Conservation (phyloP, 1,140 invertebrate species). For the Magallana gigas region DNA sequence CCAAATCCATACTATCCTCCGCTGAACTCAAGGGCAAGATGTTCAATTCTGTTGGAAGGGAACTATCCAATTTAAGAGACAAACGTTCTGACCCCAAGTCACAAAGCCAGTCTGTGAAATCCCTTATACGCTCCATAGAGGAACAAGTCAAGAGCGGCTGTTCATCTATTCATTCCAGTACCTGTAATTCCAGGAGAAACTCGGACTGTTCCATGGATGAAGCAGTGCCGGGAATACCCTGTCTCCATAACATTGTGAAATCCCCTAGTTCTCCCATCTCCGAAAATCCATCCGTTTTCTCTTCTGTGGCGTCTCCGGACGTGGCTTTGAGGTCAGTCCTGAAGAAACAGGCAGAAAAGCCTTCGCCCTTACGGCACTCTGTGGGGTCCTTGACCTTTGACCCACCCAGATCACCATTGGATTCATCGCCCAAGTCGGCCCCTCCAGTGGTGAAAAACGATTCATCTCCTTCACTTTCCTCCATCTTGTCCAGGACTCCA, state of each 20-base stretch:
- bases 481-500: conserved; percentile 58
- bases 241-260: conserved; percentile 66
- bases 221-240: conserved; percentile 57
- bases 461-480: conserved; percentile 59
- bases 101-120: conserved; percentile 88
- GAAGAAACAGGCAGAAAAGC: conserved; percentile 62
- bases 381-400: conserved; percentile 58
- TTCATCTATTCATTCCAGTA: conserved; percentile 74
- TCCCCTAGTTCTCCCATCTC: conserved; percentile 67
- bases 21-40: conserved; percentile 74
- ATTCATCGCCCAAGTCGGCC: conserved; percentile 61
- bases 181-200: conserved; percentile 70
- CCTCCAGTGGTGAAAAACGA: conserved; percentile 63
- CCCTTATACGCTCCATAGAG: conserved; percentile 93
- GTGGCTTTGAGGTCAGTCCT: conserved; percentile 66
- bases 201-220: conserved; percentile 65
- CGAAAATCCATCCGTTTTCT: conserved; percentile 50
- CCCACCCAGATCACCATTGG: conserved; percentile 55
- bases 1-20: conserved; percentile 65
- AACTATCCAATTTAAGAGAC: conserved; percentile 68
- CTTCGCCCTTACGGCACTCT: conserved; percentile 67
- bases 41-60: conserved; percentile 72
- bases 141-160: conserved; percentile 84
- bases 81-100: conserved; percentile 77
- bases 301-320: conserved; percentile 65